Base-by-base conservation (phyloP, 2,888 invertebrate species). In the Nasonovia ribisnigri region DNA sequence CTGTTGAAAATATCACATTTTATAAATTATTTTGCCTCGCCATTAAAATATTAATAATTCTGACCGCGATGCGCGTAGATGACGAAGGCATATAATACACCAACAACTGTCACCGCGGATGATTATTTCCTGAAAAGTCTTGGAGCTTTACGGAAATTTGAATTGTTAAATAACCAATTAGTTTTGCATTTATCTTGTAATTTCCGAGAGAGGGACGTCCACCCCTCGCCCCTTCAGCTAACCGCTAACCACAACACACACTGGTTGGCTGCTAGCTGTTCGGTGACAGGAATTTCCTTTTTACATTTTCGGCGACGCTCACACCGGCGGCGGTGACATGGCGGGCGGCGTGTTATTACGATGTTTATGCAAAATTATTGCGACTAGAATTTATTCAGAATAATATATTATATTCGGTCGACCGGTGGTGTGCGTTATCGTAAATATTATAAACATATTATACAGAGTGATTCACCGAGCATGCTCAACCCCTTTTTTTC, bases 121-220 rank as follows among this genome's bases (percentile, higher is more conserved):
- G 77, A 77, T 77, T 20, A 77, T 77, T 77, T 77, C 36, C 77
- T 36, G 77, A 77, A 77, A 36, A 77, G 36, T 36, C 67, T 67
- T 20, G 29, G n/a, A 87, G 43, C n/a, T 48, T n/a, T 8, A 29
- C 3, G 87, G 26, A 29, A 87, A 87, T 87, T 48, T 48, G 51
- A 48, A 87, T 48, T n/a, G 87, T 87, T 87, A 87, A 87, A 87
- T 51, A 46, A n/a, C n/a, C n/a, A 51, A 87, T 87, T 87, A 87
- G 48, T n/a, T 87, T 87, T 87, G 48, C n/a, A n/a, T 88, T 57
- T 88, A 42, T 42, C 29, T 88, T 57, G 57, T 88, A 26, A 13
- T 88, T 88, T 43, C n/a, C 43, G 89, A 60, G 46, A 60, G 11
- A 13, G 5, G 29, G 46, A 46, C 46, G 46, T 46, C 46, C 46